Base-by-base conservation (phyloP, 2,888 invertebrate species). In the Chymomyza amoena region DNA sequence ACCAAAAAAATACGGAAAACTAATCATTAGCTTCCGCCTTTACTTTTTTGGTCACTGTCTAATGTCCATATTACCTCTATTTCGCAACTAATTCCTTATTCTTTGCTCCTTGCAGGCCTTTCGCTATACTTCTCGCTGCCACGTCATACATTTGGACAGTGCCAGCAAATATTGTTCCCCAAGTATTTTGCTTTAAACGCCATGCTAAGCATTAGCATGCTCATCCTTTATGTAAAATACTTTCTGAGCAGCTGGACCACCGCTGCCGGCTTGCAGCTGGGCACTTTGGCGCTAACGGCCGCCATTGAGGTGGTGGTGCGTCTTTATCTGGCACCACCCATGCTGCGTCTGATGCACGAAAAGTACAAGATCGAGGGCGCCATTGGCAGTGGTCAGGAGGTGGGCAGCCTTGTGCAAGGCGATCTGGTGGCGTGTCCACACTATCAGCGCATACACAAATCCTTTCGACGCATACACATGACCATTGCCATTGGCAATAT, bases 91-190 rank as follows among this genome's bases (percentile, higher is more conserved):
- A 25, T 25, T 25, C 3, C 3, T 25, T 25, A 3, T 25, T 4
- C 4, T 2, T 25, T 6, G 10, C 45, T 50, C 64, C 25, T 92
- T 92, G 0, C 93, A 96, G 97, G 97, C 77, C 92, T 97, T 65
- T 95, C 97, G 68, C 93, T 97, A 66, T 97, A 96, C 92, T 97
- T 97, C 92, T 94, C 95, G 7, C 93, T 97, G 77, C 97, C 97
- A 0, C 94, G 97, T 18, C 97, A 97, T 86, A 95, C 95, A 77
- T 97, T 98, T 91, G 97, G 97, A 0, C 95, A 95, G 81, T 96
- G 97, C 16, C 97, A 98, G 91, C 95, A 96, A 74, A 94, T 96
- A 54, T 92, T 97, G 69, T 97, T 97, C 91, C 97, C 97, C 1
- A 95, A 95, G 86, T 97, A 97, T 92, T 97, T 97, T 92, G 94